Evolutionary conservation across 2,888 invertebrate genomes (phyloP), one percentile per base, ranked within the genome.

Genomic region (Tineola bisselliella): DNA sequence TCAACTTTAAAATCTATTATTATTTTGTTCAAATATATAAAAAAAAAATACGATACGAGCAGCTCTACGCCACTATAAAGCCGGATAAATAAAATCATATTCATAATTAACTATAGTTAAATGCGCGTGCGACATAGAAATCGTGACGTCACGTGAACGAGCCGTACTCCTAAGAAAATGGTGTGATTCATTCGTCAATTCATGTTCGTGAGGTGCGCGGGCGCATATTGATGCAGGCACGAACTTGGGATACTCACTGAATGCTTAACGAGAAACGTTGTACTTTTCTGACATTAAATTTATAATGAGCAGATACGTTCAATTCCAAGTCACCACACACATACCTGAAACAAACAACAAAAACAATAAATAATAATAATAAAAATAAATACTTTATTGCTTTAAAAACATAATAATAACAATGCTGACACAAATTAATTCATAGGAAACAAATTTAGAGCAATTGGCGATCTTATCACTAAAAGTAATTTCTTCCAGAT

Each of bases 141-240:
- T 84, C 86, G 84, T 86, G 86, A 83, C 82, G 83, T 84, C 86
- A 84, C 84, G 82, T 79, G 70, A 67, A 68, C 72, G 65, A 25
- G 25, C 64, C 65, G 61, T 15, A 63, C 64, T 62, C 63, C 76
- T 70, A 72, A 71, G 76, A 77, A 77, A 79, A 75, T 72, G 67
- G 73, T 74, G 77, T 84, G 84, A 84, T 77, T 83, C 81, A 84
- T 75, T 75, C 78, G 77, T 81, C 78, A 77, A 79, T 77, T 73
- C 79, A 75, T 77, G 80, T 73, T 72, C 70, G 73, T 70, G 76
- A 73, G 75, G 74, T 76, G 81, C 81, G 77, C 84, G 79, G 77
- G 81, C 82, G 82, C 84, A 84, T 84, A 80, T 73, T 78, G 77
- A 84, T 84, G 77, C 66, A 69, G 64, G 70, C 76, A 73, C 73